Percentiles rank a stretch among this genome's conserved stretches.
These are phyloP conservation scores for Zaprionus taronus DNA, from an alignment of 1,140 invertebrate species.

Conservation along the genomic window DNA sequence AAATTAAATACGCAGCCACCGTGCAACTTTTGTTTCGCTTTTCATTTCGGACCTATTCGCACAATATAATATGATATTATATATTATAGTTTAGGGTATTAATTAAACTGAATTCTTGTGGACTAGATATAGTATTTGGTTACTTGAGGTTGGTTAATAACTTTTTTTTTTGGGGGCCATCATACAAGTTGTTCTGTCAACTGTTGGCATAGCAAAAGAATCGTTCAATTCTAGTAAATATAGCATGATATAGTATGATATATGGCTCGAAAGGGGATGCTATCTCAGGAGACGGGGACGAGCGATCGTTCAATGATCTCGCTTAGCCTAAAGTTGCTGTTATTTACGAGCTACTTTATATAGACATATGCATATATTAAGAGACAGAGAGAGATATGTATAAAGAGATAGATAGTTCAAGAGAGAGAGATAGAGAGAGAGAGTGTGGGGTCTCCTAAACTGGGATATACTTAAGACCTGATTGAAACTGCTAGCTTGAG, in stretches of 20 bases:
- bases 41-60: slow-evolving; percentile 66
- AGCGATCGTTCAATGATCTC: slow-evolving; percentile 20
- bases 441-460: slow-evolving; percentile 23
- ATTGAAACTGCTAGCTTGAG: slow-evolving; percentile 12
- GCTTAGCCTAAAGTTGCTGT: slow-evolving; percentile 45
- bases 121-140: slow-evolving; percentile 31
- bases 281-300: slow-evolving; percentile 10
- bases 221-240: slow-evolving; percentile 66
- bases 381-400: not conserved
- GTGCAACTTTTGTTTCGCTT: slow-evolving; percentile 70
- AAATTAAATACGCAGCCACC: slow-evolving; percentile 76
- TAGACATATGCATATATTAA: slow-evolving; percentile 9
- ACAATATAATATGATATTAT: slow-evolving; percentile 12
- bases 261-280: slow-evolving; percentile 1
- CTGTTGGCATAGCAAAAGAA: slow-evolving; percentile 68
- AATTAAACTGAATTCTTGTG: slow-evolving; percentile 43
- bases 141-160: slow-evolving; percentile 68
- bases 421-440: not conserved
- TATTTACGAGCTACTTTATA: slow-evolving; percentile 40
- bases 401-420: slow-evolving; percentile 6
- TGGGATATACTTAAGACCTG: slow-evolving; percentile 5
- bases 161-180: slow-evolving; percentile 53
- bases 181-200: slow-evolving; percentile 77
- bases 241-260: slow-evolving; percentile 40
- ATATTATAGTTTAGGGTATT: slow-evolving; percentile 39